Conservation (phyloP, 2,888 invertebrate genomes). For the Zelleria hepariella region DNA sequence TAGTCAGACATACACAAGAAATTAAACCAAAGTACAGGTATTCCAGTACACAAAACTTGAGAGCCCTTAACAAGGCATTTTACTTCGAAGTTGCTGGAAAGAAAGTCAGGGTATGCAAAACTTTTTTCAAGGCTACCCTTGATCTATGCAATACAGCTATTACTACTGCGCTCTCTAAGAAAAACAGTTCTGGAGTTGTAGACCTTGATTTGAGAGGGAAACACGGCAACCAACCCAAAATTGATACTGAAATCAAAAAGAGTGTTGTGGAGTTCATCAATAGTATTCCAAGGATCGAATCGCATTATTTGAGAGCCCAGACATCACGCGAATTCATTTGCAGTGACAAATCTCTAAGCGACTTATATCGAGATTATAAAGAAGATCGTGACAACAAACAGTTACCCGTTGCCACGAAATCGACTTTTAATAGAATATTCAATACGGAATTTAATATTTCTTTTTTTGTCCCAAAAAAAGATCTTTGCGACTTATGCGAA, state of each 20-base stretch:
- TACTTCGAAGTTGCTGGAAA: not conserved
- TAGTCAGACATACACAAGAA: not conserved
- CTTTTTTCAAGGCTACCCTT: slow-evolving; percentile 8
- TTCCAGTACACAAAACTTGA: not conserved
- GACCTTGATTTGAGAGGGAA: slow-evolving; percentile 3
- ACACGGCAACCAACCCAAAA: slow-evolving; percentile 5
- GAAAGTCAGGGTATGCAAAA: slow-evolving; percentile 2
- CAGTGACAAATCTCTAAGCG: slow-evolving; percentile 19
- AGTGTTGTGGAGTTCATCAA: slow-evolving; percentile 9
- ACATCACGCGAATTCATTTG: slow-evolving; percentile 15
- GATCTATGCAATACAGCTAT: not conserved
- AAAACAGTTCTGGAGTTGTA: slow-evolving; percentile 4
- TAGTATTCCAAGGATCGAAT: slow-evolving; percentile 13
- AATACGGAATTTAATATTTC: slow-evolving; percentile 19
- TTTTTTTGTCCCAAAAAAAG: slow-evolving; percentile 20
- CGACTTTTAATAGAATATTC: slow-evolving; percentile 19
- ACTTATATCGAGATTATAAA: slow-evolving; percentile 19
- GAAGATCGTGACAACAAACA: slow-evolving; percentile 9
- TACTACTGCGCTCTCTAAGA: slow-evolving; percentile 5
- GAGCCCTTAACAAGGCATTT: not conserved
- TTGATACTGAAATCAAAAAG: slow-evolving; percentile 5
- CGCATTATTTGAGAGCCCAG: slow-evolving; percentile 16
- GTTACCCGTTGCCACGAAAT: slow-evolving; percentile 10
- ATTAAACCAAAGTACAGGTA: not conserved
- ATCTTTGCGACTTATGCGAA: slow-evolving; percentile 18